These are phyloP conservation scores for Eublepharis macularius DNA, from an alignment of 2,113 vertebrate genomes.

Conservation along the genomic window DNA sequence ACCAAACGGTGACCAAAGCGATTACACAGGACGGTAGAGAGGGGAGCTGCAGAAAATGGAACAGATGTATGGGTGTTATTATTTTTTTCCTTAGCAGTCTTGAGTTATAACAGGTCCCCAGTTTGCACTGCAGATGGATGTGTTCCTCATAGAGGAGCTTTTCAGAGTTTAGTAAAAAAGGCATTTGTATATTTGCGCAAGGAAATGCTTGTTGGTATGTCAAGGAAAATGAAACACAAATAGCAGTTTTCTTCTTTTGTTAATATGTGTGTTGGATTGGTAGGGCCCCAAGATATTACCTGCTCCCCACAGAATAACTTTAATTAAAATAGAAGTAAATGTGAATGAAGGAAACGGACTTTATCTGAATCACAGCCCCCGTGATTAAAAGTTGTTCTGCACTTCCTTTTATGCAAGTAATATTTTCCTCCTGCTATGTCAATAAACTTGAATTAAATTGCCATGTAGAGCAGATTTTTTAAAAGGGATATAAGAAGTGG, in stretches of 20 bases:
- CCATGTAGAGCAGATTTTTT: background rate
- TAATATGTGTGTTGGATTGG: background rate
- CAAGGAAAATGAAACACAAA: background rate
- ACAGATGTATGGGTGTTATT: background rate
- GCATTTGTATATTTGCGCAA: background rate
- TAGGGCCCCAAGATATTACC: background rate
- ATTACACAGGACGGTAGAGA: constrained; percentile 87
- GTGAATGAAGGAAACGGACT: background rate
- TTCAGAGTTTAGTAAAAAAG: background rate
- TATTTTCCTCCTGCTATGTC: background rate
- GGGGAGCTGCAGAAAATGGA: constrained; percentile 77
- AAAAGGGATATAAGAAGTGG: background rate
- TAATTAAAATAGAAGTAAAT: background rate
- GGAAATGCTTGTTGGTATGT: background rate
- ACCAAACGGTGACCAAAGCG: constrained; percentile 88
- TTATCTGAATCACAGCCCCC: background rate
- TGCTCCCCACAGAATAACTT: too few relatives aligned
- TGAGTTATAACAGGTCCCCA: background rate
- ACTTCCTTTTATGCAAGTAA: background rate
- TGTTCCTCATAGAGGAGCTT: background rate
- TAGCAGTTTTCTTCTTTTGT: background rate
- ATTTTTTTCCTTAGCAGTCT: background rate
- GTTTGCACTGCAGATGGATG: background rate
- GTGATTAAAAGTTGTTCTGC: background rate
- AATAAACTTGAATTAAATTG: background rate